phyloP scores from a whole-genome alignment of 2,888 invertebrate genomes.

The Sipha maydis region DNA sequence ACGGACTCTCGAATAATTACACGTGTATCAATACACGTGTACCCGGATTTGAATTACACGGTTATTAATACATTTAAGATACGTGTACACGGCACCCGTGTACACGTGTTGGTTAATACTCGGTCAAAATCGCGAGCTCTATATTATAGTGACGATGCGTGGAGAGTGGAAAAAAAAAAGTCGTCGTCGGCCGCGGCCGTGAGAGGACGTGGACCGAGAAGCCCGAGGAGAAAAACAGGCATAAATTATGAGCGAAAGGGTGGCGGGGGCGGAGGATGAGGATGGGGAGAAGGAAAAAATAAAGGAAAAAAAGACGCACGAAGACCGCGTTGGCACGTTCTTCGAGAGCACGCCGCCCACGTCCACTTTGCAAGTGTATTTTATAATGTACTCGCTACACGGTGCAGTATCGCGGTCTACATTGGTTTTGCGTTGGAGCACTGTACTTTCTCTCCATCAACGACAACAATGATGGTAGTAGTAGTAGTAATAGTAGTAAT shows the following conservation, averaged over 20 bases:
- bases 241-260: slow-evolving; percentile 5
- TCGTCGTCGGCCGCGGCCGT: neutral
- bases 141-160: neutral
- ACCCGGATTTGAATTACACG: too few relatives aligned
- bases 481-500: too few relatives aligned
- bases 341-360: slow-evolving; percentile 36
- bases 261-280: neutral
- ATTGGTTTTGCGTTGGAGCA: slow-evolving; percentile 27
- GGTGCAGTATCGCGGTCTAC: slow-evolving; percentile 36
- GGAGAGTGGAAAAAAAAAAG: neutral
- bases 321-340: slow-evolving; percentile 45
- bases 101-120: too few relatives aligned
- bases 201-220: neutral
- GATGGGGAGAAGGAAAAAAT: neutral
- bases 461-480: neutral
- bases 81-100: too few relatives aligned
- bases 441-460: slow-evolving; percentile 43
- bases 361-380: neutral
- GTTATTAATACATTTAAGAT: too few relatives aligned
- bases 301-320: neutral
- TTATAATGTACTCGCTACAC: neutral
- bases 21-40: too few relatives aligned
- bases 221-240: neutral
- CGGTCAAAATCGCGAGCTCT: too few relatives aligned
- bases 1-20: too few relatives aligned